Percentiles rank a stretch among this genome's conserved stretches.
Evolutionary conservation across 2,888 invertebrate genomes (phyloP).

Genomic region (Pyrochroa serraticornis): DNA sequence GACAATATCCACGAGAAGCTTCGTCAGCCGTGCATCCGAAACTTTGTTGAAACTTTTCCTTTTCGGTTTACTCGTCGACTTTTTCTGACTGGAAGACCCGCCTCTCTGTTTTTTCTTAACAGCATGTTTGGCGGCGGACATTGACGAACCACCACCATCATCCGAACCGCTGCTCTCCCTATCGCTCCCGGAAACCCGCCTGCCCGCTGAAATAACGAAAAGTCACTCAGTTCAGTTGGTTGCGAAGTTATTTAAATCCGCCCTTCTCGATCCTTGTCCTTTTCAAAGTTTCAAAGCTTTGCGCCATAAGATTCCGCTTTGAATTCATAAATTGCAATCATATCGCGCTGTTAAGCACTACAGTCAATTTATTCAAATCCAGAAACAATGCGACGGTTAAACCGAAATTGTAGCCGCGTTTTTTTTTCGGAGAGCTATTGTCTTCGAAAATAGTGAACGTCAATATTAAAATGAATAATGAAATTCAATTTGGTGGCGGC

Average conservation of each 20-base stretch:
- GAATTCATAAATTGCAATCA: too few species aligned
- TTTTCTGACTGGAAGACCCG: neutral
- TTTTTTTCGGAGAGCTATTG: conserved; percentile 13
- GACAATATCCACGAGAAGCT: conserved; percentile 26
- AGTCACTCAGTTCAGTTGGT: neutral
- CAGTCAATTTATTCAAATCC: neutral
- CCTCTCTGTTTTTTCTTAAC: conserved; percentile 2
- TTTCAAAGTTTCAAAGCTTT: too few species aligned
- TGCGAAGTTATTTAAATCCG: too few species aligned
- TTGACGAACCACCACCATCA: conserved; percentile 9
- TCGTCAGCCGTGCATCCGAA: conserved; percentile 20
- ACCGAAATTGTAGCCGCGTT: neutral
- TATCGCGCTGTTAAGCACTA: too few species aligned
- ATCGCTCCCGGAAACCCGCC: conserved; percentile 7
- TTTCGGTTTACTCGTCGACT: neutral
- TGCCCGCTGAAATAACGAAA: neutral
- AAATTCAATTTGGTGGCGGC: conserved; percentile 30
- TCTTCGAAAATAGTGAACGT: conserved; percentile 30
- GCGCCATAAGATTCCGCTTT: too few species aligned
- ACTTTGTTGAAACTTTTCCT: conserved; percentile 14
- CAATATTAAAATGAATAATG: conserved; percentile 37
- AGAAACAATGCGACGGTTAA: neutral
- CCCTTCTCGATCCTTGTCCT: too few species aligned
- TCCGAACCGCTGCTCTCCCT: conserved; percentile 17
- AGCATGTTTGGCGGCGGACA: neutral